Evolutionary conservation across 2,113 vertebrate species (phyloP), one percentile per base, ranked within the genome.

Genomic region (Tor tambroides): DNA sequence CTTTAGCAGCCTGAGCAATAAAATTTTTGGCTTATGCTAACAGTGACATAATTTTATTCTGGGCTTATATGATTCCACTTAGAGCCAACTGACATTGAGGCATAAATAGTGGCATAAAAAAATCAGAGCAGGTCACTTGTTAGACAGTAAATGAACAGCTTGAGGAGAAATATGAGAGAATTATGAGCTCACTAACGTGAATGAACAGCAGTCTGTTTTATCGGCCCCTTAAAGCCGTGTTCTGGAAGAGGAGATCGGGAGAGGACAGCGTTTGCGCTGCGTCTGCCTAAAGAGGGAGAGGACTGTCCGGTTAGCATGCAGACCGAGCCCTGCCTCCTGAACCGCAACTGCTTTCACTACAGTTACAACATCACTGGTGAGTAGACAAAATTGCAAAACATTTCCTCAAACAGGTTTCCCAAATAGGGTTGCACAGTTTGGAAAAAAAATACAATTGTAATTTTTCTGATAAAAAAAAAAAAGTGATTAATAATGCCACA

Each of bases 361-460:
- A 96, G 96, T 89, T 99, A 99, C 93, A 99, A 99, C 46, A 96
- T 99, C 91, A 99, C 98, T 95, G 98, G 98, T 98, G 94, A 83
- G 74, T 26, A 6, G 0, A 5, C 15, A 5, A 6, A 38, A 72
- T 2, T 5, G 63, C 63, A 12, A n/a, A 26, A 21, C 49, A 17
- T 26, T 75, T 26, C 5, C 23, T 5, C 23, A 49, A 30, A 35
- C 72, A 26, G 21, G 3, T 46, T 74, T 43, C 32, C 21, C n/a
- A 23, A 23, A 23, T 63, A 30, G 5, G 26, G 12, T 7, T 69
- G 65, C 30, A 0, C 32, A 15, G 28, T 65, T 15, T 15, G 12
- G 1, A 14, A 5, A 30, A 67, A 32, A 69, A 21, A 8, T 1
- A 2, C 0, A 69, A 69, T 19, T 32, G 15, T 38, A 38, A 38